Evolutionary conservation across 2,797 vertebrate genomes (phyloP).

Genomic region (Lacerta bilineata): DNA sequence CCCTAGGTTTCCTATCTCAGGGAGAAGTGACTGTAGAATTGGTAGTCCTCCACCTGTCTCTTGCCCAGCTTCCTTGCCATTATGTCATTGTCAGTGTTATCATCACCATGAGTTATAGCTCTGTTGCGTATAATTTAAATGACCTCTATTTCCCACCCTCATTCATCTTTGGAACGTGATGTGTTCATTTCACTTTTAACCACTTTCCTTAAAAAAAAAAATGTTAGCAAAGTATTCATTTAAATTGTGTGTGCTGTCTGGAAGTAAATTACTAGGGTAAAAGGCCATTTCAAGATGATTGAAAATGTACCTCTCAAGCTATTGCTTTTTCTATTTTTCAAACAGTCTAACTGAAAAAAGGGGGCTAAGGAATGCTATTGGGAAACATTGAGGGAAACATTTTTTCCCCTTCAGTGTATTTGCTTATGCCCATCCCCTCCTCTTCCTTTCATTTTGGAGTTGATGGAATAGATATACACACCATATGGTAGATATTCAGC

Average conservation of each 20-base stretch:
- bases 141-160: slow-evolving; percentile 58
- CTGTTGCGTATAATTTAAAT: slow-evolving; percentile 67
- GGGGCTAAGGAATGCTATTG: slow-evolving; percentile 41
- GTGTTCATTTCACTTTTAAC: slow-evolving; percentile 75
- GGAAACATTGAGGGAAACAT: slow-evolving; percentile 48
- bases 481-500: slow-evolving; percentile 6
- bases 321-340: slow-evolving; percentile 64
- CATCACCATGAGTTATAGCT: slow-evolving; percentile 63
- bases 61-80: slow-evolving; percentile 45
- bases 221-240: slow-evolving; percentile 71
- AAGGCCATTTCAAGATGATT: slow-evolving; percentile 72
- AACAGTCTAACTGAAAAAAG: slow-evolving; percentile 51
- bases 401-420: slow-evolving; percentile 22
- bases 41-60: slow-evolving; percentile 16
- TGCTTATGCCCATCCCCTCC: slow-evolving; percentile 23
- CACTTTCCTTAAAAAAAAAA: slow-evolving; percentile 54
- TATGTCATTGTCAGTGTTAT: slow-evolving; percentile 59
- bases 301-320: slow-evolving; percentile 64
- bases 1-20: slow-evolving; percentile 16
- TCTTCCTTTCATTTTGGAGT: slow-evolving; percentile 14
- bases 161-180: slow-evolving; percentile 61
- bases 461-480: slow-evolving; percentile 45
- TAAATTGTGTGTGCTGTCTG: slow-evolving; percentile 67
- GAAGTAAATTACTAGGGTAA: slow-evolving; percentile 75
- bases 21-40: slow-evolving; percentile 35